These are phyloP conservation scores for Scomber scombrus DNA, from an alignment of 2,113 vertebrate genomes.

Conservation along the genomic window DNA sequence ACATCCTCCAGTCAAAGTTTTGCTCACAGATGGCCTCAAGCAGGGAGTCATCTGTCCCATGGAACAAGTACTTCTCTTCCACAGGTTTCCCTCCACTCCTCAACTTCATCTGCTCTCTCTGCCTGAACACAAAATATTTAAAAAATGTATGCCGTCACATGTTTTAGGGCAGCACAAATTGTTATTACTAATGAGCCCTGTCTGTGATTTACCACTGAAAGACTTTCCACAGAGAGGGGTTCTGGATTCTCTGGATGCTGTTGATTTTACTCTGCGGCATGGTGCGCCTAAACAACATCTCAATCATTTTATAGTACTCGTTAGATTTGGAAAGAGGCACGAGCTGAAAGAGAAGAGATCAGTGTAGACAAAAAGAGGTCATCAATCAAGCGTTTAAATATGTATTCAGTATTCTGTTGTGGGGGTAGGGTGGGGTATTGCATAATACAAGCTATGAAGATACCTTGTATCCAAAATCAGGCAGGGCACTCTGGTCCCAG, in stretches of 20 bases:
- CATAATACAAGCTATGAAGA: background rate
- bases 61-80: slow-evolving; percentile 84
- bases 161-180: background rate
- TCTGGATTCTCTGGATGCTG: slow-evolving; percentile 89
- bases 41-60: slow-evolving; percentile 76
- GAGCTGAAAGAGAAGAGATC: slow-evolving; percentile 72
- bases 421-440: too few species aligned
- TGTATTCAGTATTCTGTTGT: background rate
- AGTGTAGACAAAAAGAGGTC: background rate
- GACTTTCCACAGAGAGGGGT: slow-evolving; percentile 86
- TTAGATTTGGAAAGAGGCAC: slow-evolving; percentile 68
- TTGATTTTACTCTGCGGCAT: slow-evolving; percentile 83
- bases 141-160: background rate
- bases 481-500: slow-evolving; percentile 88
- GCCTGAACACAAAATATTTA: slow-evolving; percentile 74
- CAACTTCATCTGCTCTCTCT: slow-evolving; percentile 88
- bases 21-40: slow-evolving; percentile 85
- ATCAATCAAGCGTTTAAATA: background rate
- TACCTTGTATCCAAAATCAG: slow-evolving; percentile 89
- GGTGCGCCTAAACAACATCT: slow-evolving; percentile 83
- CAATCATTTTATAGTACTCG: slow-evolving; percentile 77
- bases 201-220: slow-evolving; percentile 87
- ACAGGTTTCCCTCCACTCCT: slow-evolving; percentile 75
- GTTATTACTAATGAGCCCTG: background rate
- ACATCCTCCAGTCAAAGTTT: slow-evolving; percentile 90